Base-by-base conservation (phyloP, 2,113 vertebrate genomes). In the Blennius ocellaris region DNA sequence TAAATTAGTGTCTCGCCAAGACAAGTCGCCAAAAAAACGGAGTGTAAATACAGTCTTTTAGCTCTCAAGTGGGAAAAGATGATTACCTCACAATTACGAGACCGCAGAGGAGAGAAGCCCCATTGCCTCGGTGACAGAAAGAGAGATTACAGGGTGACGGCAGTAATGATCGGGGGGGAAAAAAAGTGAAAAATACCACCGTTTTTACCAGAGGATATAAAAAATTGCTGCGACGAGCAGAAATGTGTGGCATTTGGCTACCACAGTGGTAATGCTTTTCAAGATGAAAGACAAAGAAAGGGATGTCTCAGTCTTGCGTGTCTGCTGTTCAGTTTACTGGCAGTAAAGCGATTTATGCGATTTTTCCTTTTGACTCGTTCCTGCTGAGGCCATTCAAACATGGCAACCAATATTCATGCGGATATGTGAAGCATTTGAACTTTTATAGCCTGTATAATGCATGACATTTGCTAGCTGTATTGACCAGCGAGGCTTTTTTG, bases 81-180 rank as follows among this genome's bases (percentile, higher is more conserved):
- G 86, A 92, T 92, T 90, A 87, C 89, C 74, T 82, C 82, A 85
- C 83, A 89, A 90, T 90, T 90, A 92, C 54, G 21, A 86, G 74
- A 86, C 84, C 86, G 79, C 83, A 81, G 73, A 76, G 65, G 53
- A 83, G 73, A 88, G 80, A 87, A 86, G 83, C 70, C 73, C 78
- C 74, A 85, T 61, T 81, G 84, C 81, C 80, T 85, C 70, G 40
- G 78, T 82, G 83, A 86, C 80, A 85, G 84, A 76, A 75, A 78
- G 76, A 86, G 83, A 90, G 87, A 90, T 92, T 88, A 89, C 71
- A 88, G 81, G 74, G 74, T 85, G 83, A 65, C 39, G 3, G 83
- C 72, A 56, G 63, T 77, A 84, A 89, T 83, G 81, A 86, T 89
- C 84, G 84, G n/a, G n/a, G n/a, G n/a, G n/a, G 74, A 57, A 80